Percentiles rank a stretch among this genome's conserved stretches.
These are phyloP conservation scores for Maconellicoccus hirsutus DNA, from an alignment of 1,140 invertebrate genomes.

Conservation along the genomic window DNA sequence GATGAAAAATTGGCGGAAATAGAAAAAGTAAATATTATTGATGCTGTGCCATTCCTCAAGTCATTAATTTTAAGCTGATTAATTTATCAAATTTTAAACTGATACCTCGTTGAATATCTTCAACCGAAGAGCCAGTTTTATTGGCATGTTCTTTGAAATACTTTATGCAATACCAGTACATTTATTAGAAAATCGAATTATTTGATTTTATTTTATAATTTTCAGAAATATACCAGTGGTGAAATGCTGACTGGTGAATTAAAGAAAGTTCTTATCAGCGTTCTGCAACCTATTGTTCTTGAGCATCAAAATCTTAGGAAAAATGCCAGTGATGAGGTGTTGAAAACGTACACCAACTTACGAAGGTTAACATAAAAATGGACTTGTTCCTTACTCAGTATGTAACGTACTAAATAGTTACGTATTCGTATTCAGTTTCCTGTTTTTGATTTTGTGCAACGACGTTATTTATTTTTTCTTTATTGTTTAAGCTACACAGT, in stretches of 20 bases:
- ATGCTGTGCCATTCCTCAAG: conserved; percentile 25
- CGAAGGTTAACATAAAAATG: conserved; percentile 50
- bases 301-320: conserved; percentile 72
- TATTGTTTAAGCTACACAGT: not conserved
- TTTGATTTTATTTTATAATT: conserved; percentile 26
- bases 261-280: conserved; percentile 80
- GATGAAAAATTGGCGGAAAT: conserved; percentile 79
- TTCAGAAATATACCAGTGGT: conserved; percentile 76
- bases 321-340: conserved; percentile 71
- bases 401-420: not conserved
- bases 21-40: conserved; percentile 42
- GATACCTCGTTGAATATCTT: no score
- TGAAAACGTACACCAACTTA: conserved; percentile 74
- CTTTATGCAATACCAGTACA: no score
- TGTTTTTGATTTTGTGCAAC: not conserved
- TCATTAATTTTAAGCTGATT: conserved; percentile 27
- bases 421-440: not conserved
- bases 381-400: not conserved
- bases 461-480: not conserved
- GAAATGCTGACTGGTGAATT: conserved; percentile 85
- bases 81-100: not conserved
- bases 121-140: no score
- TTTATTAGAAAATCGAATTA: no score
- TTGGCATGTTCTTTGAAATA: no score
- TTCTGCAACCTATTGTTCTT: conserved; percentile 59